These are phyloP conservation scores for Xestia xanthographa DNA, from an alignment of 2,888 invertebrate species.

Conservation along the genomic window DNA sequence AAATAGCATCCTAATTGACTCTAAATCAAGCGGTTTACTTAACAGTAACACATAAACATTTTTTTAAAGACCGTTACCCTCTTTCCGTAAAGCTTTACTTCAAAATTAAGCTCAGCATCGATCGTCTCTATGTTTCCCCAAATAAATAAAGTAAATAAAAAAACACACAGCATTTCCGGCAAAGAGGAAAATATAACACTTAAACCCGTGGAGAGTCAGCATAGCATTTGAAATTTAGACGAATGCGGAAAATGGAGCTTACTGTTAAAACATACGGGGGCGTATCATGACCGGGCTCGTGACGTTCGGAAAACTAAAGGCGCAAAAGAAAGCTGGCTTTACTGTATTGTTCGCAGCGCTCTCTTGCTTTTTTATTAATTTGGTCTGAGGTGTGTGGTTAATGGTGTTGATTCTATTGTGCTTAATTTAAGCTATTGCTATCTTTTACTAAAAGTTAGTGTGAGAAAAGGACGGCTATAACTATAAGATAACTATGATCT, in stretches of 20 bases:
- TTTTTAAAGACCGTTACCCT: neutral
- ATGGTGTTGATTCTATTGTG: too few species aligned
- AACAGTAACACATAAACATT: neutral
- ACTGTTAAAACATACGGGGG: constrained; percentile 66
- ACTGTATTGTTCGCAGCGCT: too few species aligned
- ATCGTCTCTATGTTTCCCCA: constrained; percentile 40
- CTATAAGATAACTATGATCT: too few species aligned
- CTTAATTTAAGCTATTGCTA: too few species aligned
- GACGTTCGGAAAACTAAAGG: neutral
- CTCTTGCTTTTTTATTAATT: too few species aligned
- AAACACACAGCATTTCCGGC: constrained; percentile 68
- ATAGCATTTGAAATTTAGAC: constrained; percentile 80
- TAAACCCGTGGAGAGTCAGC: constrained; percentile 76
- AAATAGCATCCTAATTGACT: neutral
- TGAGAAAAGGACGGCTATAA: too few species aligned
- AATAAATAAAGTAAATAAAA: constrained; percentile 72
- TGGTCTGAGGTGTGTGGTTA: too few species aligned
- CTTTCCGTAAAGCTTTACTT: neutral
- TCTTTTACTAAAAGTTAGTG: too few species aligned
- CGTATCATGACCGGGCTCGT: constrained; percentile 18
- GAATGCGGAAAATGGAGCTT: constrained; percentile 75
- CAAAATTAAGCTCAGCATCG: constrained; percentile 23
- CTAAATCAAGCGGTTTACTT: neutral
- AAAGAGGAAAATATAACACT: constrained; percentile 76
- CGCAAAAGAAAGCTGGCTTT: too few species aligned